Evolutionary conservation across 2,888 invertebrate species (phyloP).

Genomic region (Acrocyrtus sp.): DNA sequence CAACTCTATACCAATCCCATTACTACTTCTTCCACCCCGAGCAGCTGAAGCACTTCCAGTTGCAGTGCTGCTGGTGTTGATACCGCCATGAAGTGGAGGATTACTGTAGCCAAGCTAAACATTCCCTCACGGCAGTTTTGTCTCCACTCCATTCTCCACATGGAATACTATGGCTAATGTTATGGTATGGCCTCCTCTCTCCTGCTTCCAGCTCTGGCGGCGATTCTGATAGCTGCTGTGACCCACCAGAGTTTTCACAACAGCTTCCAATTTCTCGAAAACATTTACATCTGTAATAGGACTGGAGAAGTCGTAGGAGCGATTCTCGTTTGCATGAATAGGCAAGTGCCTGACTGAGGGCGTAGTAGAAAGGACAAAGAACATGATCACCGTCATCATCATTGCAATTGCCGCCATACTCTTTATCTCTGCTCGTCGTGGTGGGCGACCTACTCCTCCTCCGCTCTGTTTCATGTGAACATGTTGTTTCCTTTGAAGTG

Average conservation of each 20-base stretch:
- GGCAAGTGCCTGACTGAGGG: constrained; percentile 17
- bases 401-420: not conserved
- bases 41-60: too few species aligned
- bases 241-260: not conserved
- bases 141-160: too few species aligned
- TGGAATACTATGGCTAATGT: too few species aligned
- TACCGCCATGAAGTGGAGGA: not conserved
- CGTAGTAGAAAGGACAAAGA: constrained; percentile 47
- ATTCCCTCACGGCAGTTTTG: too few species aligned
- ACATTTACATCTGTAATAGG: constrained; percentile 43
- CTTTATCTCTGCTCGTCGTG: constrained; percentile 2
- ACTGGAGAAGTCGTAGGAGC: constrained; percentile 38
- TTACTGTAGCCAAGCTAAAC: too few species aligned
- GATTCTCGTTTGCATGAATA: constrained; percentile 24
- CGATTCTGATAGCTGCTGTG: not conserved
- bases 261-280: constrained; percentile 34
- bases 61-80: not conserved
- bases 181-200: too few species aligned
- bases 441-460: not conserved
- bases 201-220: too few species aligned
- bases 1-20: constrained; percentile 11
- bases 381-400: constrained; percentile 30
- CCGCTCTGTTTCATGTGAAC: not conserved
- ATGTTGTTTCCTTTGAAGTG: not conserved
- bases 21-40: not conserved